Evolutionary conservation across 2,113 vertebrate species (phyloP), one percentile per base, ranked within the genome.

Genomic region (Corythornis madagascariensis): DNA sequence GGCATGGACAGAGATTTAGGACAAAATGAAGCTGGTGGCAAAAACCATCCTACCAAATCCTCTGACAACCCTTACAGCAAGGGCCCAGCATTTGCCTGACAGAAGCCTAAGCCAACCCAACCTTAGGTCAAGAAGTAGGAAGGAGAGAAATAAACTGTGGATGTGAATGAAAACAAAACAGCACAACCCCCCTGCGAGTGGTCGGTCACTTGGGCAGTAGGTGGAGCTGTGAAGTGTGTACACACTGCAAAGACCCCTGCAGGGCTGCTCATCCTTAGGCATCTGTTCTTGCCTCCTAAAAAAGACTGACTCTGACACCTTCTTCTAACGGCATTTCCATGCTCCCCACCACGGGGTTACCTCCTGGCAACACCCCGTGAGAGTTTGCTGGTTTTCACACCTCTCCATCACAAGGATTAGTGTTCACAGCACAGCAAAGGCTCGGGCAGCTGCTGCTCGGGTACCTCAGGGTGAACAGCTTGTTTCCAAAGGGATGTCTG

Each of bases 71-170:
- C 7, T 85, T 67, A 38, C 0, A 83, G 42, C 45, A 79, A 80
- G 45, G 74, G 50, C 89, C 28, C 75, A 82, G 31, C 10, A 25
- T 69, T 50, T 61, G 57, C 55, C 50, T 79, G 48, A 91, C 40
- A 73, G 74, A 93, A 85, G 45, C 45, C 31, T 88, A 85, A 91
- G 83, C 28, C 18, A 83, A 6, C 8, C 22, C 50, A 90, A 31
- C 64, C 86, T 82, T 63, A 91, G 94, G 87, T 93, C 91, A 95
- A 61, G 52, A 75, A 92, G 91, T 94, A 71, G 89, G 89, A 96
- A 83, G 82, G 48, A 92, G 53, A 89, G 78, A 96, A 93, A 80
- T 93, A 94, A 96, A 95, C 96, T 56, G 60, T 89, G 70, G 42
- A 57, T 79, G 33, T 72, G 52, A 93, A 43, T 42, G 47, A 81